Evolutionary conservation across 2,113 vertebrate species (phyloP).

Genomic region (Microtus pennsylvanicus): DNA sequence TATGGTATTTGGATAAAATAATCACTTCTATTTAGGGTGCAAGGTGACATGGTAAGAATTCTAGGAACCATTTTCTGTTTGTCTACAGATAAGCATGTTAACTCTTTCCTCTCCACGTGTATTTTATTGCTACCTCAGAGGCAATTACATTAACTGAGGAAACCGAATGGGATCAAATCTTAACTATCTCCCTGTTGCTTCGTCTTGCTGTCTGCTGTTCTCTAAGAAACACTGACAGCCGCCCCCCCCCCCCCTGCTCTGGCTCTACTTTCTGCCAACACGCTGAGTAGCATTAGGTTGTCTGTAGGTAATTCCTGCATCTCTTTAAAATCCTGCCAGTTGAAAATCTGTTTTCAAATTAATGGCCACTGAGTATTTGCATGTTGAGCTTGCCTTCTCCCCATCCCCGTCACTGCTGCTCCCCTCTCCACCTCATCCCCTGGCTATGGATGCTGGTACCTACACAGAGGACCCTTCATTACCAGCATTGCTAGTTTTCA

Average conservation of each 20-base stretch:
- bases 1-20: neutral
- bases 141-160: slow-evolving; percentile 10
- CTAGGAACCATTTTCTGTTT: neutral
- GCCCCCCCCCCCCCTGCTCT: neutral
- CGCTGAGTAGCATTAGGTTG: neutral
- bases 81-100: neutral
- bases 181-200: neutral
- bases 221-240: neutral
- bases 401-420: fast-evolving
- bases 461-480: neutral
- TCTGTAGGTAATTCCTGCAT: neutral
- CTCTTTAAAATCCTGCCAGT: neutral
- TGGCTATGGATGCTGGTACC: neutral
- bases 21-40: neutral
- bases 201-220: neutral
- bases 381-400: neutral
- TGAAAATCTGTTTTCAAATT: neutral
- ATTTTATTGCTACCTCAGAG: slow-evolving; percentile 22
- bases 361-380: neutral
- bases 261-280: neutral
- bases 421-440: too few relatives aligned
- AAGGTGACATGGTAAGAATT: neutral
- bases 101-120: neutral
- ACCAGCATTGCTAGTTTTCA: neutral
- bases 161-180: neutral